phyloP scores from a whole-genome alignment of 2,113 vertebrate genomes.

The Eclectus roratus region DNA sequence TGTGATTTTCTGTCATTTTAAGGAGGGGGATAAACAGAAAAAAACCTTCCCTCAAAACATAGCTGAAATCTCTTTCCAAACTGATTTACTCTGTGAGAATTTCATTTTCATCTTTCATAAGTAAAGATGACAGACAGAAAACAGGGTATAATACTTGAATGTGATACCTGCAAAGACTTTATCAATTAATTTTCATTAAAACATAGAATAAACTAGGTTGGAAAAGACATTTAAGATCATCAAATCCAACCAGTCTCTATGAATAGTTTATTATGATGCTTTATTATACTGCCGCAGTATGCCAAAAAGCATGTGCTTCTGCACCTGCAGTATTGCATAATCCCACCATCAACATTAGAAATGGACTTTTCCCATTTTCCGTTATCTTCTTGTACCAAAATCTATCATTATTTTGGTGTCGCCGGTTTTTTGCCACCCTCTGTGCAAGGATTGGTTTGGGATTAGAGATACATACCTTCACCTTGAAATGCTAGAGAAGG shows the following conservation, averaged over 20 bases:
- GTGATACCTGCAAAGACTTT: background rate
- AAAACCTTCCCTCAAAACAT: accelerated
- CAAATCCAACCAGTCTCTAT: background rate
- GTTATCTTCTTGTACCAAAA: background rate
- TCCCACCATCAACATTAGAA: background rate
- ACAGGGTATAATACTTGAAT: background rate
- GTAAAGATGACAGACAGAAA: background rate
- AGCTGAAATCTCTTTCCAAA: background rate
- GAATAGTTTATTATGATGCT: background rate
- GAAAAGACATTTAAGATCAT: background rate
- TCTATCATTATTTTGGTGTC: background rate
- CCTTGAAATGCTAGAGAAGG: background rate
- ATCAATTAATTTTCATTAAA: background rate
- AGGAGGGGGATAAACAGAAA: background rate
- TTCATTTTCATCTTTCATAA: background rate
- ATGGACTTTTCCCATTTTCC: background rate
- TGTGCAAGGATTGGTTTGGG: background rate
- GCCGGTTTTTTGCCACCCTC: background rate
- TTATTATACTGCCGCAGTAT: background rate
- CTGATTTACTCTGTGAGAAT: background rate
- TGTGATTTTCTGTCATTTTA: background rate
- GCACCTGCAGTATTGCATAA: background rate
- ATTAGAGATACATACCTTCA: background rate
- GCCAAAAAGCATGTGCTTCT: background rate
- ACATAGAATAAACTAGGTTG: background rate